Conservation (phyloP, 2,113 vertebrate species). For the Odontophorus gujanensis region DNA sequence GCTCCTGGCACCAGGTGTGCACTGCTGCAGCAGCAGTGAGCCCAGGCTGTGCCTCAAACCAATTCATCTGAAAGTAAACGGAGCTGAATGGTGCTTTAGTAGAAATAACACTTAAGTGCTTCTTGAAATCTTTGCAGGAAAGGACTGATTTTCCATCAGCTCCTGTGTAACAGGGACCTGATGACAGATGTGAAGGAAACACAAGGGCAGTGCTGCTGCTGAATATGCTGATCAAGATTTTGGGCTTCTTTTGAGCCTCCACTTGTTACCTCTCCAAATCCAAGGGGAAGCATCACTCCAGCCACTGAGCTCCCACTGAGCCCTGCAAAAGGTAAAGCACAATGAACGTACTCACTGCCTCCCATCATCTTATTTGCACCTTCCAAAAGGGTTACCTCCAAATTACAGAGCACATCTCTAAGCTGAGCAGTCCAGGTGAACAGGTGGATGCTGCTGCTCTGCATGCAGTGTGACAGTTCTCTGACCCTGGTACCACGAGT, state of each 20-base stretch:
- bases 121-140: not conserved
- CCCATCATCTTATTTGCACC: not conserved
- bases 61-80: not conserved
- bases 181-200: not conserved
- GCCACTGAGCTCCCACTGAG: not conserved
- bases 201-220: not conserved
- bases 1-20: not conserved
- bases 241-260: not conserved
- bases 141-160: rapidly evolving
- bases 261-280: not conserved
- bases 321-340: not conserved
- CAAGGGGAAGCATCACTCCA: not conserved
- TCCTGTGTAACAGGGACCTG: not conserved
- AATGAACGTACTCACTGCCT: not conserved
- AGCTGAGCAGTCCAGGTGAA: not conserved
- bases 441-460: not conserved
- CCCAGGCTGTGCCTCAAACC: not conserved
- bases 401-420: not conserved
- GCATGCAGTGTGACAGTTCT: not conserved
- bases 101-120: not conserved
- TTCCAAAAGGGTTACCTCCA: not conserved
- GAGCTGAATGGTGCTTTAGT: not conserved
- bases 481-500: rapidly evolving
- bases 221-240: conserved; percentile 5
- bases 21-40: not conserved